These are phyloP conservation scores for Sceloporus tristichus DNA, from an alignment of 2,113 vertebrate genomes.

Conservation along the genomic window DNA sequence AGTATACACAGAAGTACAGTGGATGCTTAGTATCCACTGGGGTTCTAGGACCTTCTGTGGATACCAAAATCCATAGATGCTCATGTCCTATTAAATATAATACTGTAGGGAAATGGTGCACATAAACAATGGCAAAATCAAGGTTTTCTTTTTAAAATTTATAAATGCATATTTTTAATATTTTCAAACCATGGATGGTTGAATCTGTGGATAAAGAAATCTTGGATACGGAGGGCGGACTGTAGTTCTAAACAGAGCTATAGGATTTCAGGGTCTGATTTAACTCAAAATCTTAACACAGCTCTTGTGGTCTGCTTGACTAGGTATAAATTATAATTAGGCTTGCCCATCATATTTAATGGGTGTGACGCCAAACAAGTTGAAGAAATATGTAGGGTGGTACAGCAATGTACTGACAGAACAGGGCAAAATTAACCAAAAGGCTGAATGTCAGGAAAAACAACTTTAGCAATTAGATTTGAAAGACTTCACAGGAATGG, in stretches of 20 bases:
- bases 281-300: not conserved
- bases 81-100: not conserved
- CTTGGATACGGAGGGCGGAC: not conserved
- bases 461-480: not conserved
- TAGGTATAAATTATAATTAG: conserved; percentile 5
- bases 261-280: not conserved
- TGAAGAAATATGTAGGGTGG: accelerated
- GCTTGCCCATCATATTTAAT: conserved; percentile 37
- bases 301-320: not conserved
- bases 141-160: too few relatives aligned
- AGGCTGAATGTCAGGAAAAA: conserved; percentile 36
- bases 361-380: conserved; percentile 36
- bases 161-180: too few relatives aligned
- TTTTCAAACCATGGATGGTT: too few relatives aligned
- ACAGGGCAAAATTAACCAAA: not conserved
- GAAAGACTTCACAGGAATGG: conserved; percentile 3
- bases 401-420: accelerated
- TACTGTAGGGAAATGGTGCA: too few relatives aligned
- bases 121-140: too few relatives aligned
- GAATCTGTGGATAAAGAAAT: too few relatives aligned
- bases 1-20: not conserved
- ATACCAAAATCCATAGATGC: too few relatives aligned
- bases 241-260: not conserved
- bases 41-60: too few relatives aligned
- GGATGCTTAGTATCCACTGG: too few relatives aligned